phyloP scores from a whole-genome alignment of 2,113 vertebrate species.

The Corythaeola cristata region DNA sequence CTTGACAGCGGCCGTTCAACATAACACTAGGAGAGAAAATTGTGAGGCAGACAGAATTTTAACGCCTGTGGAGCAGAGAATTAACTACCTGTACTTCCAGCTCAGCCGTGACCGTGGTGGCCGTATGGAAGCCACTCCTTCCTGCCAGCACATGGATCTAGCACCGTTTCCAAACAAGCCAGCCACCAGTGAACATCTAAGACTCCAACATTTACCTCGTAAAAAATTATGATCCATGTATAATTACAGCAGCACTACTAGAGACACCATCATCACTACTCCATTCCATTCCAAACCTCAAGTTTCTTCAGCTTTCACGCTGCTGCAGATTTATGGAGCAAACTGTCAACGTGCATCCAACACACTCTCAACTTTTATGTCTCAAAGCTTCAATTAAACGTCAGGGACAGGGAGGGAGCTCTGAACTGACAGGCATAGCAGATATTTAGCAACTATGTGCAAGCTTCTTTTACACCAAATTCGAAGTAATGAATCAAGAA shows the following conservation, averaged over 20 bases:
- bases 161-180: background rate
- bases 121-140: background rate
- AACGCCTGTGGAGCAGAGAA: background rate
- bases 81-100: background rate
- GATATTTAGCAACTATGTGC: rapidly evolving
- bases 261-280: background rate
- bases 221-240: background rate
- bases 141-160: background rate
- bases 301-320: background rate
- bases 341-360: background rate
- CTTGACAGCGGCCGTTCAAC: background rate
- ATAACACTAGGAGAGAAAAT: background rate
- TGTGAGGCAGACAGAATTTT: background rate
- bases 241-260: background rate
- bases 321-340: background rate
- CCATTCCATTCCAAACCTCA: background rate
- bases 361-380: background rate
- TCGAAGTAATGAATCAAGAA: background rate
- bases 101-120: background rate
- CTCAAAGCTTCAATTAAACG: background rate
- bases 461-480: background rate
- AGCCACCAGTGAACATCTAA: background rate
- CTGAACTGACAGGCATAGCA: background rate
- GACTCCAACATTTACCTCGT: background rate
- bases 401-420: background rate